Evolutionary conservation across 2,888 invertebrate genomes (phyloP), one percentile per base, ranked within the genome.

Genomic region (Pimpla rufipes): DNA sequence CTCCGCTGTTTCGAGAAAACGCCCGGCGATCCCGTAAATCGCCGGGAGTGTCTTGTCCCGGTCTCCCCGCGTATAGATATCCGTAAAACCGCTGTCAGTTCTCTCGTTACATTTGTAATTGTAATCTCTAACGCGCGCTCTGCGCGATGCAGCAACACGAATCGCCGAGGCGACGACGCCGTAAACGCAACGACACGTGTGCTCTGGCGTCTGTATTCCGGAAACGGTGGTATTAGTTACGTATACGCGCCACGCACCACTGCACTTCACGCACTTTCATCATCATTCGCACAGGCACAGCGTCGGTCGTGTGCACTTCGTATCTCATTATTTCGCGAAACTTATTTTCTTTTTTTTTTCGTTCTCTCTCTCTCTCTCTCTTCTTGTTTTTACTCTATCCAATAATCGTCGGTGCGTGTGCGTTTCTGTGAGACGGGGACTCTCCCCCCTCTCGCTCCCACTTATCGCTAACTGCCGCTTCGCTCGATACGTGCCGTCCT

Each of bases 21-120:
- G 2, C 18, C 57, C 11, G 29, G n/a, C 35, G 42, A 50, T 64
- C 37, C 66, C 42, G 13, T 50, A 52, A 70, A 45, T 71, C 42
- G 64, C 7, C 11, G 35, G 57, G 18, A 68, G 68, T 57, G 75
- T 85, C 77, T 83, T 79, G 70, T 71, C 45, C 42, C 71, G 50
- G 18, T 77, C 18, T 35, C 18, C 70, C 70, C n/a, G n/a, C n/a
- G n/a, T n/a, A n/a, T n/a, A 64, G 16, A 37, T 29, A 55, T 70
- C 70, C 70, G 75, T 81, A 85, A 85, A 86, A 87, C 77, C 70
- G 40, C 13, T 59, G 55, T 55, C 78, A 81, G 79, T 85, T 85
- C 78, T 71, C 68, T 59, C 74, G 75, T 87, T 86, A 83, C 78
- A 87, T 88, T 88, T 88, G 85, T 88, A 88, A 88, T 88, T 87